Evolutionary conservation across 2,797 vertebrate genomes (phyloP).

Genomic region (Chaetodon trifasciatus): DNA sequence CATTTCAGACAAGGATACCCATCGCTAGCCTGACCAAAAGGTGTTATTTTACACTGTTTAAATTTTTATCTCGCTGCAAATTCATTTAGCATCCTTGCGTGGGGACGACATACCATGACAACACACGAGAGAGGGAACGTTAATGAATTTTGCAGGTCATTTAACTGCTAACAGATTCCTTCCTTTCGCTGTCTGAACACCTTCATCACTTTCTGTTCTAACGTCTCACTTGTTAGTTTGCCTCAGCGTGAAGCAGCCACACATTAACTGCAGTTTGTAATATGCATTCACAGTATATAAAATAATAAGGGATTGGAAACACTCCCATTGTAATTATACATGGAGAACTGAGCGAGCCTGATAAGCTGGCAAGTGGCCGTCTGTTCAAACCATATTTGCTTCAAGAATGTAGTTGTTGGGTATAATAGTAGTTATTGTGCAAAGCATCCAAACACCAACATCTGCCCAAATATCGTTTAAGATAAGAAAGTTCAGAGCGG

Average conservation of each 20-base stretch:
- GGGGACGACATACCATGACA: slow-evolving; percentile 20
- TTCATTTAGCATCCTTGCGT: slow-evolving; percentile 14
- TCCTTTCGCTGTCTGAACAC: slow-evolving; percentile 24
- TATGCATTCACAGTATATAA: slow-evolving; percentile 3
- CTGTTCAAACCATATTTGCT: not conserved
- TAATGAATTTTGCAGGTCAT: slow-evolving; percentile 52
- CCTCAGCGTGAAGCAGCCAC: not conserved
- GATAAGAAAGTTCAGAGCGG: not conserved
- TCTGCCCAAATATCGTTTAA: slow-evolving; percentile 21
- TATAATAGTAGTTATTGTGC: not conserved
- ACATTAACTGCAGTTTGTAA: slow-evolving; percentile 14
- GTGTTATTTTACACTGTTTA: slow-evolving; percentile 25
- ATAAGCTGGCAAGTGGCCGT: not conserved
- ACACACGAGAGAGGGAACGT: slow-evolving; percentile 19
- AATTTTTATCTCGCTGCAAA: slow-evolving; percentile 29
- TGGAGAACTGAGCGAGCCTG: not conserved
- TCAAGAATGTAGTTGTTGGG: not conserved
- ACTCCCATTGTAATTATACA: slow-evolving; percentile 9
- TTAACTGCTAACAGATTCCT: slow-evolving; percentile 46
- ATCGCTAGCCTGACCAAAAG: slow-evolving; percentile 3
- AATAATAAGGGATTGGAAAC: not conserved
- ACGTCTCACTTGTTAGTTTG: not conserved
- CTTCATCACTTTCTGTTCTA: slow-evolving; percentile 24
- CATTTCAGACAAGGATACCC: slow-evolving; percentile 31
- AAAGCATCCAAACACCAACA: slow-evolving; percentile 9